Evolutionary conservation across 2,797 vertebrate species (phyloP), one percentile per base, ranked within the genome.

Genomic region (Emys orbicularis): DNA sequence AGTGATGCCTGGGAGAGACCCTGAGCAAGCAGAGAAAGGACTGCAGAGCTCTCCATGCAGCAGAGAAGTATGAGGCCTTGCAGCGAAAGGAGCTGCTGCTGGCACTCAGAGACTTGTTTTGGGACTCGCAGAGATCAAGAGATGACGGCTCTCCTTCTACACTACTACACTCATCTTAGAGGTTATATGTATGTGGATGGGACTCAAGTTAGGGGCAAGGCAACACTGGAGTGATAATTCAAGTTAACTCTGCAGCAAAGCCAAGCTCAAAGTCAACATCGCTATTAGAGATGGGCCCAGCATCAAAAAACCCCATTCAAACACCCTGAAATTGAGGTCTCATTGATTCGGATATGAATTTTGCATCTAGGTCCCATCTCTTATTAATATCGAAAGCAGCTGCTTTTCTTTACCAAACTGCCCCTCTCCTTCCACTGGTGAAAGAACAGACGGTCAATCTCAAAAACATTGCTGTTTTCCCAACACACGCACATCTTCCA

Each of bases 131-230:
- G n/a, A 37, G 65, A 10, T 2, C 21, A 23, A 19, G n/a, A 23
- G 65, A n/a, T 1, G 5, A 12, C 2, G 10, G 5, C 5, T 5
- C 9, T 21, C 65, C 5, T 72, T 41, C n/a, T 72, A 12, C 9
- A 3, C 65, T n/a, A 11, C 6, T 2, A 3, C 44, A 23, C 34
- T 82, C 21, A 80, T 3, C 12, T 47, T 3, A 49, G 0, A 3
- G 11, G 41, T 12, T 94, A 88, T 56, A 29, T 68, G n/a, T n/a
- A 10, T 8, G 8, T 34, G 5, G 1, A 34, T 23, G 81, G 41
- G 29, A 12, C 44, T 86, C 0, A 0, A 50, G 8, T 83, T 81
- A n/a, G n/a, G 31, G 84, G 44, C 13, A 89, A 74, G 61, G 50
- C n/a, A 12, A 92, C 12, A 5, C 0, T 3, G 74, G 34, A 56